phyloP scores from a whole-genome alignment of 1,140 invertebrate genomes.

The Bombus turneri region DNA sequence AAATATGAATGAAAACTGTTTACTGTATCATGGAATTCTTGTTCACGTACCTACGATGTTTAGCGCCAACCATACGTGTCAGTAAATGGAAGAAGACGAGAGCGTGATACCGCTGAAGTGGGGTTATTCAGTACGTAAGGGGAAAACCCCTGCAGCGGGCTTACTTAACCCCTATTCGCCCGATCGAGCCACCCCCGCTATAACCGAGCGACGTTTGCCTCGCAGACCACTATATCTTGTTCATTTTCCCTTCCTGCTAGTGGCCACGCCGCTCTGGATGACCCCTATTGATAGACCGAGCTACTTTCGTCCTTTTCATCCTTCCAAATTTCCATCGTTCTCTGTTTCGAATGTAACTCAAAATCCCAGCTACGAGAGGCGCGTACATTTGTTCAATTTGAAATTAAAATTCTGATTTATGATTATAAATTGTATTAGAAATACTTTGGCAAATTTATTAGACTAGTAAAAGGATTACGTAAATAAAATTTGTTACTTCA shows the following conservation, averaged over 20 bases:
- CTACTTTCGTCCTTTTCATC: not conserved
- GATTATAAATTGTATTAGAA: not conserved
- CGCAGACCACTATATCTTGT: not conserved
- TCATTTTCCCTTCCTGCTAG: not conserved
- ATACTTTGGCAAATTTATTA: not conserved
- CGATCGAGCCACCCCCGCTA: not conserved
- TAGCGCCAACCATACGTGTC: conserved; percentile 2
- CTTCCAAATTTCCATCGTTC: not conserved
- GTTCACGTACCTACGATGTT: not conserved
- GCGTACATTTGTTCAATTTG: not conserved
- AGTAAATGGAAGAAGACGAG: not conserved
- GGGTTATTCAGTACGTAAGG: not conserved
- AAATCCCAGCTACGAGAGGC: not conserved
- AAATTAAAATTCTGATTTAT: not conserved
- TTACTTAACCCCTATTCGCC: conserved; percentile 4
- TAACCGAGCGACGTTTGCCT: conserved; percentile 3
- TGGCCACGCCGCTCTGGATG: not conserved
- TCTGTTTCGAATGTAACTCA: not conserved
- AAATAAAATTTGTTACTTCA: not conserved
- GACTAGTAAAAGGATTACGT: too few relatives aligned
- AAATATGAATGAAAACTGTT: not conserved
- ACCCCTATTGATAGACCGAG: not conserved
- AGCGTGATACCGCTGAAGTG: not conserved
- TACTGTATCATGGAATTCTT: not conserved
- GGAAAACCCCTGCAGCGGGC: not conserved